phyloP scores from a whole-genome alignment of 1,140 invertebrate genomes.

The Bombus waltoni region DNA sequence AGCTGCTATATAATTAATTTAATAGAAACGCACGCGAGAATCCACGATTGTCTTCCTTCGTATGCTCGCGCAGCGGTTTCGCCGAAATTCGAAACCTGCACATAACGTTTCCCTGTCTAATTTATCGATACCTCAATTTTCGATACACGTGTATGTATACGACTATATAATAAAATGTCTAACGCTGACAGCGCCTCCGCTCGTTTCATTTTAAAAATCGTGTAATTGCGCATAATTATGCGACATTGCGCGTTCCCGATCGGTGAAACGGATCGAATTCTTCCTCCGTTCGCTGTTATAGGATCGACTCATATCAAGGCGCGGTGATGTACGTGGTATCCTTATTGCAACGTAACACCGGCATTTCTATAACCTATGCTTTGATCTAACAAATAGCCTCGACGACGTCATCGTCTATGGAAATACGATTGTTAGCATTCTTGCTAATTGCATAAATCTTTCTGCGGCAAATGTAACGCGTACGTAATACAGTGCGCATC shows the following conservation, averaged over 20 bases:
- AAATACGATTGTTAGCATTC: background rate
- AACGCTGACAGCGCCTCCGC: background rate
- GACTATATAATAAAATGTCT: background rate
- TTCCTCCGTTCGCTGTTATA: slow-evolving; percentile 38
- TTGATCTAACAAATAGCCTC: background rate
- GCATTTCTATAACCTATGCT: background rate
- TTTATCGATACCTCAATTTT: background rate
- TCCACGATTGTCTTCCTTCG: slow-evolving; percentile 27
- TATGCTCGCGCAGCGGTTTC: background rate
- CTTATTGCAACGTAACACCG: background rate
- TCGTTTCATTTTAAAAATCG: background rate
- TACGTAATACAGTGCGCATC: background rate
- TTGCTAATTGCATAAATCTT: background rate
- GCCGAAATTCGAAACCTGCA: background rate
- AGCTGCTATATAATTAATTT: slow-evolving; percentile 46
- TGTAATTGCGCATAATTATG: slow-evolving; percentile 38
- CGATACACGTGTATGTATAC: background rate
- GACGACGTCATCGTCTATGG: too few relatives aligned
- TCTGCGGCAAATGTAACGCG: background rate
- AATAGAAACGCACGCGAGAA: slow-evolving; percentile 31
- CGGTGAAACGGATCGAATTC: slow-evolving; percentile 20
- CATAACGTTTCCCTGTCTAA: background rate
- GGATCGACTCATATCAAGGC: slow-evolving; percentile 42
- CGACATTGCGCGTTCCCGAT: background rate
- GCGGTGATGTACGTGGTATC: background rate